These are phyloP conservation scores for Gymnocephalus cernua DNA, from an alignment of 2,113 vertebrate species.

Conservation along the genomic window DNA sequence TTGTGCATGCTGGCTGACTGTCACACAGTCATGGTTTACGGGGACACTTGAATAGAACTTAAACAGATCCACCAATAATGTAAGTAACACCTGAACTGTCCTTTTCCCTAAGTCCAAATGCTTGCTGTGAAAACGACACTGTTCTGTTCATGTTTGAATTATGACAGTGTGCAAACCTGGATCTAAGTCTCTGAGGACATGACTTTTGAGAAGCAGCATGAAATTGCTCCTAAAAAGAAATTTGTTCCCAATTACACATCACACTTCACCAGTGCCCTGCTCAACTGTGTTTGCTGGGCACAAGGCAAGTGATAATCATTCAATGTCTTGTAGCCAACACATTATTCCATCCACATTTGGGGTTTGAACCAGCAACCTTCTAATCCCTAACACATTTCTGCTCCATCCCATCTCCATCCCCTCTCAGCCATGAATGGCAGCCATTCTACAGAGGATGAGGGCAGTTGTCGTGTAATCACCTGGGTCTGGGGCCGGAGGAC, in stretches of 20 bases:
- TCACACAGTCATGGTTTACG: neutral
- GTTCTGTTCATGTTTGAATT: neutral
- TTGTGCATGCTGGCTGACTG: neutral
- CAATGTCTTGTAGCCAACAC: neutral
- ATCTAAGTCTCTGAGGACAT: too few species aligned
- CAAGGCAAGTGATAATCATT: neutral
- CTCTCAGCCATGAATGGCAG: constrained; percentile 20
- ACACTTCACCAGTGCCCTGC: neutral
- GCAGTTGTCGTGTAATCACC: constrained; percentile 78
- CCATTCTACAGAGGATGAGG: constrained; percentile 37
- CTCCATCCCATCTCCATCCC: neutral
- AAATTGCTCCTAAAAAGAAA: neutral
- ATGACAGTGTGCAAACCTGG: neutral
- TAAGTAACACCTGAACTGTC: neutral
- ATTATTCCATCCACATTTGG: neutral
- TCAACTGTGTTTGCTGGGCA: neutral
- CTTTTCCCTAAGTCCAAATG: neutral
- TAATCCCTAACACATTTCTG: neutral
- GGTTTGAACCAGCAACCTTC: neutral
- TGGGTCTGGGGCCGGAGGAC: constrained; percentile 81
- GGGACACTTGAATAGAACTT: neutral
- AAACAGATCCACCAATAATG: neutral
- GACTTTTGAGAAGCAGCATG: too few species aligned
- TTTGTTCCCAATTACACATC: neutral
- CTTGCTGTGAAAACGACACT: neutral